A percentile compares a stretch with the other conserved stretches of the same genome.
Conservation (phyloP, 1,140 invertebrate species). For the Drosophila azteca region DNA sequence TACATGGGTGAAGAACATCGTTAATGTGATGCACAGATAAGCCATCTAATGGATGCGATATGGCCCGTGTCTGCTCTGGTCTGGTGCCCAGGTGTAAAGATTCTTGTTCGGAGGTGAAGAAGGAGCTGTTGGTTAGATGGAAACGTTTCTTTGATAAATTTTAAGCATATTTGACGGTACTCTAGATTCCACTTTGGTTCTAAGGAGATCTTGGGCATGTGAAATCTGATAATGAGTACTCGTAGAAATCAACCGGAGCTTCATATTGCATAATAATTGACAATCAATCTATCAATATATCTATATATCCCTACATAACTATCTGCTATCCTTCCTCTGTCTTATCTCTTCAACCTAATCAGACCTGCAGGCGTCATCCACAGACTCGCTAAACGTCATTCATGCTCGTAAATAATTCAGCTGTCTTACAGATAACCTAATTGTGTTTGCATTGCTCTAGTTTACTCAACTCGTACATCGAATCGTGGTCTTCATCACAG, state of each 20-base stretch:
- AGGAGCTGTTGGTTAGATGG: no score
- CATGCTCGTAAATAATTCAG: no score
- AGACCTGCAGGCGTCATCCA: no score
- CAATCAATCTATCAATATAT: not conserved
- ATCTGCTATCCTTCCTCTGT: not conserved
- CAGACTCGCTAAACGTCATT: no score
- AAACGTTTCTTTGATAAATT: no score
- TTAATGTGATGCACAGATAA: constrained; percentile 31
- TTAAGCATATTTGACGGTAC: no score
- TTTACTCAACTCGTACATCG: no score
- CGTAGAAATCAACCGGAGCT: not conserved
- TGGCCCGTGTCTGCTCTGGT: not conserved
- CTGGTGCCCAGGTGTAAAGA: constrained; percentile 19
- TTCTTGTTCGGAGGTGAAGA: not conserved
- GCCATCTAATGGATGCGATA: constrained; percentile 33
- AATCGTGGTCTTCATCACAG: no score
- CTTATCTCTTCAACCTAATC: no score
- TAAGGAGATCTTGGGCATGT: no score
- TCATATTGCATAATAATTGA: not conserved
- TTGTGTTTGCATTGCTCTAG: not conserved
- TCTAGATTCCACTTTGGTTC: no score
- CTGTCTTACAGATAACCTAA: constrained; percentile 5
- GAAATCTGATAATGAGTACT: no score
- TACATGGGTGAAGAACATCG: constrained; percentile 38
- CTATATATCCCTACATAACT: not conserved